Evolutionary conservation across 2,113 vertebrate species (phyloP).

Genomic region (Odobenus rosmarus): DNA sequence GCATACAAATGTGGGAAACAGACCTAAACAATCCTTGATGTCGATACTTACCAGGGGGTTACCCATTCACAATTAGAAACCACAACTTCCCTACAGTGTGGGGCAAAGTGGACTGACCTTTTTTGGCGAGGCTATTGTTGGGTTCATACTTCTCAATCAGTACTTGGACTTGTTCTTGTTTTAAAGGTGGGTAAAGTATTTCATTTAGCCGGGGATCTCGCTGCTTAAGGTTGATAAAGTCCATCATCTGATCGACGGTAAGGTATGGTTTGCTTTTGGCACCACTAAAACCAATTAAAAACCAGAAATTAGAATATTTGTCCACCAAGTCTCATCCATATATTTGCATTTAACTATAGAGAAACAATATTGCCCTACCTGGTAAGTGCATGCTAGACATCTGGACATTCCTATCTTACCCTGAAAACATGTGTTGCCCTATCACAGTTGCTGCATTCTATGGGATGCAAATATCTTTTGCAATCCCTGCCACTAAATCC

Average conservation of each 20-base stretch:
- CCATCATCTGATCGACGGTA: constrained; percentile 96
- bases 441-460: background rate
- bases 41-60: background rate
- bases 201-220: constrained; percentile 97
- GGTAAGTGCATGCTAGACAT: background rate
- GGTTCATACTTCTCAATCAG: constrained; percentile 98
- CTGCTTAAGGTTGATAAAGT: constrained; percentile 97
- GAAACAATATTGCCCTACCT: background rate
- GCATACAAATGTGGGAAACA: background rate
- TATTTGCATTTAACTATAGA: background rate
- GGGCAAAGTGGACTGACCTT: constrained; percentile 89
- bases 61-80: constrained; percentile 20
- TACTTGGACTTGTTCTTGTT: constrained; percentile 96
- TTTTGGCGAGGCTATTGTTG: constrained; percentile 90
- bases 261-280: constrained; percentile 95
- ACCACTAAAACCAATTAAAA: constrained; percentile 86
- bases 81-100: accelerated
- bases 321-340: background rate
- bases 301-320: constrained; percentile 36
- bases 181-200: constrained; percentile 97
- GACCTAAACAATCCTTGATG: background rate
- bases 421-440: background rate
- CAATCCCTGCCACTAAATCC: background rate
- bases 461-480: background rate
- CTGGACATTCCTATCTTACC: background rate